Evolutionary conservation across 2,113 vertebrate species (phyloP), one percentile per base, ranked within the genome.

Genomic region (Rhea americana): DNA sequence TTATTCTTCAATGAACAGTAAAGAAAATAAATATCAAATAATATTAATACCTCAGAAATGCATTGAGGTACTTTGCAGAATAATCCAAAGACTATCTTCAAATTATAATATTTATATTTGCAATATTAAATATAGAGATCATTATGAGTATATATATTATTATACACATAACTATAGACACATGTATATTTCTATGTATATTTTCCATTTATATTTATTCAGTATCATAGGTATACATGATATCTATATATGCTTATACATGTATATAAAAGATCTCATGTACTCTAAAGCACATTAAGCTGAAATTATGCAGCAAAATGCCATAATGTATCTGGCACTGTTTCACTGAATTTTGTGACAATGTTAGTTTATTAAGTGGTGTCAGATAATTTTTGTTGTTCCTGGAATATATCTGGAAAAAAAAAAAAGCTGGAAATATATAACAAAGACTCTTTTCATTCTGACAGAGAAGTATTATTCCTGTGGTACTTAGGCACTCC

Each of bases 381-480:
- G 47, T 65, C 75, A 85, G 62, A 56, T 80, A 48, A n/a, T 83
- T 92, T 85, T 93, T 8, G 51, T 80, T 43, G 56, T 88, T 92
- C 48, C 47, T 72, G 48, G 19, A 85, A 45, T 81, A 61, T 67
- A 87, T 91, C 37, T 3, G 47, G 19, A 26, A 7, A 3, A 20
- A 6, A 9, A 35, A 39, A n/a, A 13, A 32, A 32, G 5, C 41
- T 83, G 26, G 47, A 73, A 73, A 63, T 92, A 63, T 35, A 53
- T 78, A 82, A 82, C 53, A 87, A 91, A 92, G 81, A 62, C 32
- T 94, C 39, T 92, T 32, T 86, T 56, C 45, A 56, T 83, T 91
- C 65, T 91, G 93, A 24, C 51, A 85, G 65, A 85, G 59, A 63
- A 83, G 55, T 67, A 25, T 59, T 74, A 7, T 77, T 78, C 78